Base-by-base conservation (phyloP, 2,113 vertebrate species). In the Tyrannus savana region DNA sequence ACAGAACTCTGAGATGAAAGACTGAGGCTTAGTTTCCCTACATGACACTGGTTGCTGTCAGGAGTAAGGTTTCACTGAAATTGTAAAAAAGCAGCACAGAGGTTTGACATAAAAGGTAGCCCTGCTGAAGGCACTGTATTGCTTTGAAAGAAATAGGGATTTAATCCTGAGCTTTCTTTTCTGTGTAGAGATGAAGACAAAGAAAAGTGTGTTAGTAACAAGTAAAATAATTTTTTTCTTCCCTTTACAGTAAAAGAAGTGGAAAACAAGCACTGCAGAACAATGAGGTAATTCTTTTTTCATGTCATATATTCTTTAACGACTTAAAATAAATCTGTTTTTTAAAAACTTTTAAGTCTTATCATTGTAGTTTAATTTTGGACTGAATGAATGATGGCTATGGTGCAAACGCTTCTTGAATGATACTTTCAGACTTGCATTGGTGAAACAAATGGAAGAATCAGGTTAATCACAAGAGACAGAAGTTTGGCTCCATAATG, bases 241-340 rank as follows among this genome's bases (percentile, higher is more conserved):
- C 93, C 81, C 31, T 96, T 84, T 96, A 49, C 98, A 99, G 98
- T 95, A 99, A 97, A 97, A 99, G 98, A 98, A 98, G 93, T 96
- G 97, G 97, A 82, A 98, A 98, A 42, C 98, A 98, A 64, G 71
- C 97, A 9, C 75, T 96, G 84, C 96, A 98, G 95, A 98, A 91
- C 96, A 97, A 97, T 93, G 98, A 99, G 98, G 99, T 99, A 98
- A 98, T 97, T 96, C 10, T 96, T 96, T 82, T 60, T 88, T 91
- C 33, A 13, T 90, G 49, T 55, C 21, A 35, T 50, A 19, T 49
- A 60, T 78, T 74, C 30, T 97, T 73, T 80, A 86, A 50, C 41
- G 47, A 23, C 63, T 73, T 60, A 23, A 37, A 72, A 63, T 94
- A 83, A 58, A 47, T 24, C 64, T 19, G 14, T 31, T 59, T 31